Percentiles rank a stretch among this genome's conserved stretches.
Conservation (phyloP, 1,140 invertebrate genomes). For the Panonychus citri region DNA sequence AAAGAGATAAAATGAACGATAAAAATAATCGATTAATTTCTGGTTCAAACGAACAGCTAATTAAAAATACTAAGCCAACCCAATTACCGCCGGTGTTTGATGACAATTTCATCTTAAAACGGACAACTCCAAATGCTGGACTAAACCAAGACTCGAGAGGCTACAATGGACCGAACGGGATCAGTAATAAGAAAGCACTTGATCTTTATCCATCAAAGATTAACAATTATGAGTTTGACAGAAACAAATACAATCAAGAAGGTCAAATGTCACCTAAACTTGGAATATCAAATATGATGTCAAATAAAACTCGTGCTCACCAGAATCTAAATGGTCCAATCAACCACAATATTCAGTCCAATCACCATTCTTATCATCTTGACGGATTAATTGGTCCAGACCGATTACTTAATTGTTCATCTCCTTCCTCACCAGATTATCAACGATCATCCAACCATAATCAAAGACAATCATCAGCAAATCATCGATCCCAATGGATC, state of each 20-base stretch:
- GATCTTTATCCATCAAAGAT: background rate
- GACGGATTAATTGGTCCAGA: background rate
- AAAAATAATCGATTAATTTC: background rate
- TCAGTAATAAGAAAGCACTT: background rate
- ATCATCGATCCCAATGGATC: no score
- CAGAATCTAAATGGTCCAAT: no score
- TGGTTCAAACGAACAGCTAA: no score
- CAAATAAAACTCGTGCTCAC: background rate
- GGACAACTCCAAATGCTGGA: constrained; percentile 9
- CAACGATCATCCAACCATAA: background rate
- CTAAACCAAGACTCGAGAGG: no score
- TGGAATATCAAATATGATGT: background rate
- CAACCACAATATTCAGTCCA: no score
- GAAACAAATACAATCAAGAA: no score
- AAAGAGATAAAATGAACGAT: no score
- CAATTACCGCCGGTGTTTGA: background rate
- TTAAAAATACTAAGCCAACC: background rate
- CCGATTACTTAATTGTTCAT: background rate
- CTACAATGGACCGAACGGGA: no score
- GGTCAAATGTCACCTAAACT: no score
- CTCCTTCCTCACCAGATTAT: background rate
- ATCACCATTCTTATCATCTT: background rate
- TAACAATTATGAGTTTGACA: no score
- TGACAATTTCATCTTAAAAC: constrained; percentile 12
- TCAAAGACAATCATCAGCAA: no score